Conservation (phyloP, 1,140 invertebrate species). For the Magallana ariakensis region DNA sequence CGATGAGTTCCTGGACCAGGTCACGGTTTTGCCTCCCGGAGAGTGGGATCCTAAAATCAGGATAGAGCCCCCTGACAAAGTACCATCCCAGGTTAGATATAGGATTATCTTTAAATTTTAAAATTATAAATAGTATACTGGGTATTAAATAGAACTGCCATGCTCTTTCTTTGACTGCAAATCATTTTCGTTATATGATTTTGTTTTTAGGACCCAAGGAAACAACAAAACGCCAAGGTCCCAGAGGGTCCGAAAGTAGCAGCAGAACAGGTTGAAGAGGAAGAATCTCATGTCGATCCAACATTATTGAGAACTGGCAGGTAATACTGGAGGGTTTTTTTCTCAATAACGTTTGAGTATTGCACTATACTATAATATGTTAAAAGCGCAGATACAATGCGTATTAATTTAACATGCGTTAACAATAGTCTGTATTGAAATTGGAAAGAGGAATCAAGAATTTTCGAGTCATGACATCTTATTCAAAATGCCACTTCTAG, state of each 20-base stretch:
- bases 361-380: too few relatives aligned
- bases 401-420: too few relatives aligned
- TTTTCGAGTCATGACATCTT: too few relatives aligned
- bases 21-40: conserved; percentile 96
- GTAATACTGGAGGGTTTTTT: conserved; percentile 67
- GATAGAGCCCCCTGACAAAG: conserved; percentile 75
- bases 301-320: conserved; percentile 88
- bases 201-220: conserved; percentile 54
- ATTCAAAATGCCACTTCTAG: too few relatives aligned
- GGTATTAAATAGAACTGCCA: too few relatives aligned
- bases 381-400: too few relatives aligned
- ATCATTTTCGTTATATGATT: background rate
- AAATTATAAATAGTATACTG: background rate
- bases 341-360: too few relatives aligned
- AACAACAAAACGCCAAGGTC: background rate
- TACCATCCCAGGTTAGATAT: conserved; percentile 72
- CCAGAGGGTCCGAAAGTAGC: conserved; percentile 59
- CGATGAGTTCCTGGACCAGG: conserved; percentile 96
- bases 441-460: too few relatives aligned
- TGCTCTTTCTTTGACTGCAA: too few relatives aligned
- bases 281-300: conserved; percentile 84
- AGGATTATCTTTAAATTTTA: background rate
- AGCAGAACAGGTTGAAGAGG: conserved; percentile 81
- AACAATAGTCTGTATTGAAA: too few relatives aligned
- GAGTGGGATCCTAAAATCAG: conserved; percentile 84